A percentile compares a stretch with the other conserved stretches of the same genome.
These are phyloP conservation scores for Cacatua alba DNA, from an alignment of 2,113 vertebrate species.

Conservation along the genomic window DNA sequence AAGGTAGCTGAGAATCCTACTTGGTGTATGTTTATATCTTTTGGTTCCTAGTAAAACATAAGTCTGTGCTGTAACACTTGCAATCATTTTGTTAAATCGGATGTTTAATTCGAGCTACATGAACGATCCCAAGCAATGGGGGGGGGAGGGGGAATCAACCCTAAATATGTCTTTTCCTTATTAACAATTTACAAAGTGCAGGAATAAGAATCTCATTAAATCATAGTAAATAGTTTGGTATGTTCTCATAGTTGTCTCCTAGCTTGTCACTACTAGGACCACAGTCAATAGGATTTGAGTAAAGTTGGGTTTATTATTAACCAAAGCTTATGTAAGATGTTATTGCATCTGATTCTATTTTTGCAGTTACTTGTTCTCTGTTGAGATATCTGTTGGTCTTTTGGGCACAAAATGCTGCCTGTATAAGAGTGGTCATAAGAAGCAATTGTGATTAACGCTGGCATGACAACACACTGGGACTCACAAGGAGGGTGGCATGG, in stretches of 20 bases:
- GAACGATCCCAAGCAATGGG: background rate
- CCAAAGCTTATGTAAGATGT: conserved; percentile 27
- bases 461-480: background rate
- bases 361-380: background rate
- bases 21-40: background rate
- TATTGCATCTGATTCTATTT: conserved; percentile 49
- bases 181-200: background rate
- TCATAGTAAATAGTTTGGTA: background rate
- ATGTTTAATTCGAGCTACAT: background rate
- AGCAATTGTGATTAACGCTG: background rate
- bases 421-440: background rate
- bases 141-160: background rate
- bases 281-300: conserved; percentile 47
- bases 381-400: background rate
- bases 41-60: background rate
- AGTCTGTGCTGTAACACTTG: background rate
- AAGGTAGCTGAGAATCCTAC: background rate
- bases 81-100: background rate
- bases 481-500: background rate
- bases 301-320: conserved; percentile 51
- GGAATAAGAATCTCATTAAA: background rate
- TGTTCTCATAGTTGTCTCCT: conserved; percentile 4
- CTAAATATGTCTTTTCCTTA: background rate
- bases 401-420: background rate
- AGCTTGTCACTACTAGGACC: background rate